Base-by-base conservation (phyloP, 1,140 invertebrate species). In the Acyrthosiphon pisum region DNA sequence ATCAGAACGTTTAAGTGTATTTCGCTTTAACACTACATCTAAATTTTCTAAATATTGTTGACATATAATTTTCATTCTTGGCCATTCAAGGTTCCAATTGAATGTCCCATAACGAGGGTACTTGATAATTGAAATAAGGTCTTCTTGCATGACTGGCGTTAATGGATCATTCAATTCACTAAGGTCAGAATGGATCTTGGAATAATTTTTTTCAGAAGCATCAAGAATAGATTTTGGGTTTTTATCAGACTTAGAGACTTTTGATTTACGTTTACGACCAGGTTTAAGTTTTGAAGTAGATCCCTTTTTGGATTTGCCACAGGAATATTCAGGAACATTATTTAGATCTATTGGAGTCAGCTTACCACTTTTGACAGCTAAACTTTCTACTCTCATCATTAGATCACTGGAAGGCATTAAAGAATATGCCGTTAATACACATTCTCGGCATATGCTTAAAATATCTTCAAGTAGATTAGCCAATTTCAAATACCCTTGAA, bases 371-470 rank as follows among this genome's bases (percentile, higher is more conserved):
- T 53, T 46, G 1, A 44, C 26, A 56, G 93, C 94, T 48, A 94
- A 83, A 26, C 96, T 95, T 94, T 95, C 95, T 93, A 96, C 96
- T 93, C 95, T 95, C 35, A 95, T 95, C 93, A 96, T 95, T 93
- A 95, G 95, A 26, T 95, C 95, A 37, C 95, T 94, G 6, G 96
- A 96, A 46, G 97, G 97, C 94, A 96, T 95, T 50, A 97, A 95
- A 87, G 96, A 97, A 94, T 97, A 97, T 50, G 96, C 96, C 6
- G 96, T 97, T n/a, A 97, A 94, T 4, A 97, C 95, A 94, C 96
- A 97, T 94, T 97, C 97, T 26, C 96, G 95, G 22, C 96, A 96
- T 2, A 97, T 96, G 46, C 95, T 94, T 37, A 94, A 60, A 37
- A 83, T n/a, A 46, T 90, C 90, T 86, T 90, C 95, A 30, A 96